Evolutionary conservation across 64 coral and sea anemone genomes (phyloP), one percentile per base, ranked within the genome.

Genomic region (Hydrozoanthus tunicans): DNA sequence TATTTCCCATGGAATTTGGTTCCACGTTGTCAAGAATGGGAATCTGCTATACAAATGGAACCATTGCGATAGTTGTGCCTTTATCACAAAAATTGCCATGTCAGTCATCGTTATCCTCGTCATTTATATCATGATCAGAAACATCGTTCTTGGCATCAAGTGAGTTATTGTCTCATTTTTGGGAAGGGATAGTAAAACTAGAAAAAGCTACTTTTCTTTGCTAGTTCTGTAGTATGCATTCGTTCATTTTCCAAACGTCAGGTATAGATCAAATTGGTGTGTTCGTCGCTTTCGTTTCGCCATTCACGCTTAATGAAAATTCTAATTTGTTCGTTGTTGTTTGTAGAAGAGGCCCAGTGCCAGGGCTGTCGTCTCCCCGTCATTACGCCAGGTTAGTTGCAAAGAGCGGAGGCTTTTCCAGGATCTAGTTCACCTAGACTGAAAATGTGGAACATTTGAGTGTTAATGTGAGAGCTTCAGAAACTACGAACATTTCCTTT

Each of bases 321-420:
- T 43, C 32, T 43, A 2, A 43, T 43, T 43, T 43, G 32, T 43
- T 43, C 32, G 32, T 25, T 79, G 15, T 58, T 74, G 8, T 58
- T 77, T 76, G 53, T 43, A 96, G 94, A 96, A 80, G 91, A 91
- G 32, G 90, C 91, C 1, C 92, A 70, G 32, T 96, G 94, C 63
- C 91, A 92, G 25, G 91, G 81, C 5, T 96, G 94, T 56, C 91
- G 90, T 27, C 81, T 86, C 64, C 59, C 91, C 1, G 81, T 96
- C 15, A 93, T 96, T 53, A 91, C 89, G 4, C 74, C 92, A 93
- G 94, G 94, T 96, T 26, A 65, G 80, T 96, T 61, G 52, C 32
- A 1, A 20, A 51, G 51, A 77, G 32, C 32, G 32, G 32, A 43
- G 32, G 32, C 32, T 43, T 43, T 43, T 43, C 2, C 32, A 43